phyloP scores from a whole-genome alignment of 2,888 invertebrate genomes.

The Alentia gelatinosa region DNA sequence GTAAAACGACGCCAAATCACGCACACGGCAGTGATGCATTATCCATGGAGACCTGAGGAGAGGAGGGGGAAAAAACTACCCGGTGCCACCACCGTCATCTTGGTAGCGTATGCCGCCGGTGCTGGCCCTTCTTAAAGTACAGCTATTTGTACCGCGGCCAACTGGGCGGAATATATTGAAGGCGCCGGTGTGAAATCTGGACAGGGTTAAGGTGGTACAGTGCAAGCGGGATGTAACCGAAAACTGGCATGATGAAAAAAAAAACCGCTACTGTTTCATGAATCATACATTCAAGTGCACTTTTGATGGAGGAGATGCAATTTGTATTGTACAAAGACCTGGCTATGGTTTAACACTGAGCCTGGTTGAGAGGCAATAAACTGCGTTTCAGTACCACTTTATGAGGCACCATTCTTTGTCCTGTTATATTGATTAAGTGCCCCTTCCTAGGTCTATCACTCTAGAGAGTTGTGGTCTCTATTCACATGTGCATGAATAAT shows the following conservation, averaged over 20 bases:
- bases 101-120: not conserved
- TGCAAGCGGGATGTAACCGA: not conserved
- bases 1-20: slow-evolving; percentile 44
- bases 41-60: slow-evolving; percentile 2
- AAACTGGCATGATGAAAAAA: not conserved
- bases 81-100: not conserved
- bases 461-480: no score
- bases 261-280: no score
- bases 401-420: no score
- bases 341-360: no score
- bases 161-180: slow-evolving; percentile 4
- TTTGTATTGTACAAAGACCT: no score
- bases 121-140: not conserved
- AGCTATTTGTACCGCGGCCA: slow-evolving; percentile 22
- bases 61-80: not conserved
- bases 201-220: not conserved
- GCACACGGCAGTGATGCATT: slow-evolving; percentile 17
- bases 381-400: no score
- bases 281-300: no score
- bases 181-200: not conserved
- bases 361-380: no score
- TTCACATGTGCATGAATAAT: no score
- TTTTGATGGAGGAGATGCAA: no score
- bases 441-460: no score
- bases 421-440: no score